Evolutionary conservation across 2,888 invertebrate species (phyloP), one percentile per base, ranked within the genome.

Genomic region (Tupiocoris notatus): DNA sequence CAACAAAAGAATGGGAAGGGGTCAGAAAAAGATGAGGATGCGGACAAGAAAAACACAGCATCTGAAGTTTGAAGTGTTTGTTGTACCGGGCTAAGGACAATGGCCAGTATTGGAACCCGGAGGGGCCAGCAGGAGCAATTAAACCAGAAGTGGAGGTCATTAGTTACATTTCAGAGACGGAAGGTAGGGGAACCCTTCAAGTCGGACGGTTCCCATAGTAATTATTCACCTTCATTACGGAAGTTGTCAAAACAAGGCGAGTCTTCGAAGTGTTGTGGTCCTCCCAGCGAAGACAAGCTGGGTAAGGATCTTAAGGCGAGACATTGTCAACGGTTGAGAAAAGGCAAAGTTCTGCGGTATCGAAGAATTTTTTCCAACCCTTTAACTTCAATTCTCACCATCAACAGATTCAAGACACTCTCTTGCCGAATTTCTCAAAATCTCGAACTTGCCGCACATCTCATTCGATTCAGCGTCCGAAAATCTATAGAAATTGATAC

Each of bases 181-280:
- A n/a, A n/a, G n/a, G n/a, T n/a, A n/a, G 17, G 18, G 18, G 17
- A 3, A 7, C 59, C 20, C 59, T 59, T 59, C 64, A 57, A 62
- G 54, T 56, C 54, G 22, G 54, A 54, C 71, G 58, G 57, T 77
- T 77, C 67, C 56, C 71, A 56, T 54, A 75, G 68, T 70, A 75
- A 77, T 77, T 75, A 77, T 75, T 77, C 77, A 77, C 67, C 68
- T 77, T 70, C 75, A 67, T 77, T 59, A 59, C 59, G 66, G 64
- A 75, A 68, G 67, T 67, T 77, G 75, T 75, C 76, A 76, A 58
- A 75, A 75, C 75, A 75, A 25, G 24, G 22, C 22, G 73, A n/a
- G 18, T 63, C 25, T 39, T 73, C 39, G 39, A 39, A 39, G 39
- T 39, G 39, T 39, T 39, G 3, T 39, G n/a, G n/a, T n/a, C n/a